Conservation (phyloP, 2,797 vertebrate species). For the Pelochelys cantorii region DNA sequence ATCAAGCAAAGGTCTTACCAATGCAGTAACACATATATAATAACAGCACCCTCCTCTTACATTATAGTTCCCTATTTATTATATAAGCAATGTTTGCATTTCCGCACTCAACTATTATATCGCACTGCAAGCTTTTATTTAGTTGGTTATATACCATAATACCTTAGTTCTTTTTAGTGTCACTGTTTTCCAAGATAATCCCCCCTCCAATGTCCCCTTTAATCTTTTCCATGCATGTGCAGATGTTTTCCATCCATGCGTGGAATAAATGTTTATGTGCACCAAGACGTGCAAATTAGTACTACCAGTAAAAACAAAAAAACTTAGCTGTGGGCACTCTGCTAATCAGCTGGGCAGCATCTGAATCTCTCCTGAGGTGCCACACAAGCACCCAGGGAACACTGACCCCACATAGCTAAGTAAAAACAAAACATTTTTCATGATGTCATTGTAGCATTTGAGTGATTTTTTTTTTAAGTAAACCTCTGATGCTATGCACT, state of each 20-base stretch:
- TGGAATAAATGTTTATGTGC: too few species aligned
- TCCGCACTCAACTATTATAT: neutral
- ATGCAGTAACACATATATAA: neutral
- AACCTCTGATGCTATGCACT: neutral
- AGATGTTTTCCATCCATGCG: too few species aligned
- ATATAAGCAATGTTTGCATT: neutral
- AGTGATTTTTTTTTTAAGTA: neutral
- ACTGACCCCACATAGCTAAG: neutral
- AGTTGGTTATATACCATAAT: neutral
- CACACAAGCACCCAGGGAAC: too few species aligned
- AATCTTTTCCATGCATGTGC: too few species aligned
- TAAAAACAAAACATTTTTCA: neutral
- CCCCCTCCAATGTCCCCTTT: neutral
- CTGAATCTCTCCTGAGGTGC: too few species aligned
- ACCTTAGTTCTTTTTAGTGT: neutral
- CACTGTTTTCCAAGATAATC: neutral
- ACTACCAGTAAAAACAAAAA: too few species aligned
- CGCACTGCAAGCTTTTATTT: neutral
- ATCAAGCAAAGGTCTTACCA: neutral
- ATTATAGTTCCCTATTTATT: neutral
- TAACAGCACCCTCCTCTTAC: neutral
- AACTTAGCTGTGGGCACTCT: too few species aligned
- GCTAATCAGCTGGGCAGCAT: too few species aligned
- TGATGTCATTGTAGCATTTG: neutral
- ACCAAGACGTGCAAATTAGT: too few species aligned